Evolutionary conservation across 1,140 invertebrate species (phyloP), one percentile per base, ranked within the genome.

Genomic region (Tribolium castaneum): DNA sequence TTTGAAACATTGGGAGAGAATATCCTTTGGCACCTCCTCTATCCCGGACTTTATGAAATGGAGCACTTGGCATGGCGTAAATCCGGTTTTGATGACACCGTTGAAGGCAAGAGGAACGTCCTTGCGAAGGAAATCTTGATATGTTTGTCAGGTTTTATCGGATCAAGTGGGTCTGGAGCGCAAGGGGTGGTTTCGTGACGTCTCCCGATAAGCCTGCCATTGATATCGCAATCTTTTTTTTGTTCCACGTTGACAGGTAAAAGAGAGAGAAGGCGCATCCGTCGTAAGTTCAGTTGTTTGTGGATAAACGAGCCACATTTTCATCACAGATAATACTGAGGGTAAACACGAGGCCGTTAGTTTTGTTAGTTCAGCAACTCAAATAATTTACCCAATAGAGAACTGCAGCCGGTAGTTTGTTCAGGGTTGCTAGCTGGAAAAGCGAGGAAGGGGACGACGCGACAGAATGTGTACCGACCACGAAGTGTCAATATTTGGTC

Each of bases 321-420:
- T 85, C 83, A 85, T 84, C 79, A 83, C 80, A 82, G 83, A 84
- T 86, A 85, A 86, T 85, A 84, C 84, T 45, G 70, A 78, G 70
- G 49, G 84, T 81, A 86, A 85, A 86, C 82, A 86, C 22, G 52
- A 74, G 83, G 54, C 84, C 81, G 84, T 86, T 86, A 86, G 84
- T 85, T 85, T 83, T 85, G 84, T 85, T 85, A 85, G 85, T 84
- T 85, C 81, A 85, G 84, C 82, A 86, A 85, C 84, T 86, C 85
- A 85, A 86, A 86, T 86, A 85, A 86, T 86, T 86, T 85, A 85
- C 84, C 84, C 84, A 81, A 83, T 84, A 83, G 85, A 83, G 85
- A 83, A 85, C 82, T 84, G 82, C 84, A 82, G 81, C 81, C 78
- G 81, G 80, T 81, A 83, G 84, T 85, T 84, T 86, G 80, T 82